These are phyloP conservation scores for Silurus meridionalis DNA, from an alignment of 2,113 vertebrate genomes.

Conservation along the genomic window DNA sequence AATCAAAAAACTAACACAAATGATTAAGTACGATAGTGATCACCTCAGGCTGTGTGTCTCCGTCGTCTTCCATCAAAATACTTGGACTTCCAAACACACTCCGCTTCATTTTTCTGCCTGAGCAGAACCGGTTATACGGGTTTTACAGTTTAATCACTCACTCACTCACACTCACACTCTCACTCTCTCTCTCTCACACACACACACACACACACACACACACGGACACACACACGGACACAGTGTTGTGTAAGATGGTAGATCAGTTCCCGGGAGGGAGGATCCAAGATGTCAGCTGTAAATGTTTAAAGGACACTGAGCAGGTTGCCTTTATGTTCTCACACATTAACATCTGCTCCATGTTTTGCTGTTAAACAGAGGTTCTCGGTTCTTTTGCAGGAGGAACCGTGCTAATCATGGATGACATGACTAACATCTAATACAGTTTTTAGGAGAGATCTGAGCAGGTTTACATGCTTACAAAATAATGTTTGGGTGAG, in stretches of 20 bases:
- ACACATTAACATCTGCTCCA: background rate
- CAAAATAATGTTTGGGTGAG: background rate
- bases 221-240: background rate
- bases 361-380: background rate
- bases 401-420: background rate
- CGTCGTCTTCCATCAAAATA: constrained; percentile 56
- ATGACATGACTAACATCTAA: background rate
- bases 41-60: constrained; percentile 60
- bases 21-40: background rate
- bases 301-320: background rate
- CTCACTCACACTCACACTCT: no score
- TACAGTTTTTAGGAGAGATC: background rate
- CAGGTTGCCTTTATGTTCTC: background rate
- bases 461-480: background rate
- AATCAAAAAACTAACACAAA: background rate
- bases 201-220: background rate
- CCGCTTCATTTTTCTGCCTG: background rate
- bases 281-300: background rate
- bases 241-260: constrained; percentile 29
- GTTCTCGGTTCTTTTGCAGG: background rate
- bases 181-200: background rate
- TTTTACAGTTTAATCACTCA: background rate
- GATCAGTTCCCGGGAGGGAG: constrained; percentile 40
- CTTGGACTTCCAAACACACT: background rate
- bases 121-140: background rate